phyloP scores from a whole-genome alignment of 2,888 invertebrate species.

The Drosophila neutralis region DNA sequence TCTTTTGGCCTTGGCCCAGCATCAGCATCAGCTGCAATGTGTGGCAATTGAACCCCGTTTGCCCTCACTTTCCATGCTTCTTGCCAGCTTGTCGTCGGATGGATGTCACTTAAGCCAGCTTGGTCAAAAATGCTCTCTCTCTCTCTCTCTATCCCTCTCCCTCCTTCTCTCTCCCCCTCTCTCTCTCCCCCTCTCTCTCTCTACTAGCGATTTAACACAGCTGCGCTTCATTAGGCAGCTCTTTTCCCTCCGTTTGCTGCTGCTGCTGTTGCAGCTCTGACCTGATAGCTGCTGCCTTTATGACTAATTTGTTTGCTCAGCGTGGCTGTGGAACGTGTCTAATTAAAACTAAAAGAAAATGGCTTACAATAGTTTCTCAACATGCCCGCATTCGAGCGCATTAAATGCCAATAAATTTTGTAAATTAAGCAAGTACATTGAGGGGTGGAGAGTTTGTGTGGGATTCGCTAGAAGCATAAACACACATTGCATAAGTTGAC shows the following conservation, averaged over 20 bases:
- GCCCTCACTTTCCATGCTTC: neutral
- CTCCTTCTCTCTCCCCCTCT: neutral
- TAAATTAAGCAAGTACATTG: conserved; percentile 44
- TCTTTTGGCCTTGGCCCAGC: conserved; percentile 43
- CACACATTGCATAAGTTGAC: conserved; percentile 9
- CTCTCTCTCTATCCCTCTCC: neutral
- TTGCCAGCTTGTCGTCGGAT: conserved; percentile 1
- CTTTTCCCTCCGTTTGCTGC: neutral
- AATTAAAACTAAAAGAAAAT: conserved; percentile 30
- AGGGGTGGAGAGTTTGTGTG: neutral
- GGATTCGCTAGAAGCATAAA: neutral
- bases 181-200: neutral
- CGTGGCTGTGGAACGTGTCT: conserved; percentile 35
- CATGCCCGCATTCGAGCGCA: conserved; percentile 57
- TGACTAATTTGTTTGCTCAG: conserved; percentile 40
- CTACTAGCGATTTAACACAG: neutral
- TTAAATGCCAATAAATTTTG: conserved; percentile 67
- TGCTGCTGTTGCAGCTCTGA: conserved; percentile 7
- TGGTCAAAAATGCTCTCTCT: neutral
- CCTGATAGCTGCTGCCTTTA: conserved; percentile 8
- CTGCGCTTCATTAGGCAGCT: conserved; percentile 46
- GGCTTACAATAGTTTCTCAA: conserved; percentile 18
- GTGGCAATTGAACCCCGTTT: neutral
- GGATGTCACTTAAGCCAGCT: neutral
- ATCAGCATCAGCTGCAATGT: conserved; percentile 7